Conservation (phyloP, 2,888 invertebrate genomes). For the Pristionchus fissidentatus region DNA sequence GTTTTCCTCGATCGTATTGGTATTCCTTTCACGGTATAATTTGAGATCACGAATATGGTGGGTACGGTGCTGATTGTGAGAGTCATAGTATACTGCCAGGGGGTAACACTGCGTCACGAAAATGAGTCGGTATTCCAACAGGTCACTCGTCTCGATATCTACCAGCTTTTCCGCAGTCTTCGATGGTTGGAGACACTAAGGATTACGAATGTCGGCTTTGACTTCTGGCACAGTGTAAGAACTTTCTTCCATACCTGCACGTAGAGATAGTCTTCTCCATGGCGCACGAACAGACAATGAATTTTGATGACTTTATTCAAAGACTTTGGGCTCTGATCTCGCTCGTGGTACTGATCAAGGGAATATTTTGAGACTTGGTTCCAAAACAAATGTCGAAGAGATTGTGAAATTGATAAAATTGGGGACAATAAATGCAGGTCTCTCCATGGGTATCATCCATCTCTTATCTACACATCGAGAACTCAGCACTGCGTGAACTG, state of each 20-base stretch:
- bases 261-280: background rate
- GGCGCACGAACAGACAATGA: background rate
- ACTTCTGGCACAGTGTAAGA: constrained; percentile 56
- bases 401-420: no score
- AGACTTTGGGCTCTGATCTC: no score
- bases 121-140: no score
- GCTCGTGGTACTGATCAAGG: background rate
- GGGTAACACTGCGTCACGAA: no score
- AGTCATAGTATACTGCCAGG: no score
- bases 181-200: constrained; percentile 55
- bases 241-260: background rate
- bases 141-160: constrained; percentile 41
- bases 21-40: no score
- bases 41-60: background rate
- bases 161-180: constrained; percentile 52
- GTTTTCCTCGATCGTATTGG: no score
- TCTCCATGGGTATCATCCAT: constrained; percentile 46
- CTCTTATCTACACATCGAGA: constrained; percentile 66
- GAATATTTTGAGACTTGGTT: background rate
- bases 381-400: no score
- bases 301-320: no score
- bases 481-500: constrained; percentile 59
- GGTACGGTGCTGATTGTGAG: no score
- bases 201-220: constrained; percentile 62
- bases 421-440: constrained; percentile 21